Evolutionary conservation across 2,797 vertebrate genomes (phyloP).

Genomic region (Clangula hyemalis): DNA sequence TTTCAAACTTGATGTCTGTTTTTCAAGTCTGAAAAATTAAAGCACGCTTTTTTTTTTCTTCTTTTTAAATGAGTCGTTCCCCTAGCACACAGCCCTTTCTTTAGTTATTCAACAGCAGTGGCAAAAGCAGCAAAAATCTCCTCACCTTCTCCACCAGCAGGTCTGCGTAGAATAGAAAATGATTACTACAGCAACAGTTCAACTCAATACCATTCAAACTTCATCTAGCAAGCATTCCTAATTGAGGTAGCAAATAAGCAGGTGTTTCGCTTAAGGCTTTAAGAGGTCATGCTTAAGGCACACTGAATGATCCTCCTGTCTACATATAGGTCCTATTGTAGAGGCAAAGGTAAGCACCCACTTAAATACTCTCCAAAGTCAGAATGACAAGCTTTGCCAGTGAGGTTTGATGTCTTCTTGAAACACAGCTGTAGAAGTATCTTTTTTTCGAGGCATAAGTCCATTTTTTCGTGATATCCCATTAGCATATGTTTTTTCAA

Average conservation of each 20-base stretch:
- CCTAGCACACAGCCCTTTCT: neutral
- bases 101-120: neutral
- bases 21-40: neutral
- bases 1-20: neutral
- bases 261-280: neutral
- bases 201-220: neutral
- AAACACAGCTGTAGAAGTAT: neutral
- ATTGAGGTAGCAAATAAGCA: neutral
- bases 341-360: neutral
- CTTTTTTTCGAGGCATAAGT: neutral
- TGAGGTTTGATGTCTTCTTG: neutral
- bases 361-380: neutral
- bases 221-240: neutral
- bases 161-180: accelerated
- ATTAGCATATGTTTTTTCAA: neutral
- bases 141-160: neutral
- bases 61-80: neutral
- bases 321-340: neutral
- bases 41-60: neutral
- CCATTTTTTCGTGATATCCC: neutral
- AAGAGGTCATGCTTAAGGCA: neutral
- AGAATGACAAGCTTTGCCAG: neutral
- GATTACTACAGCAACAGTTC: neutral
- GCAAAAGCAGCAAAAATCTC: neutral
- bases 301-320: neutral